A percentile compares a stretch with the other conserved stretches of the same genome.
These are phyloP conservation scores for Struthio camelus DNA, from an alignment of 2,113 vertebrate species.

Conservation along the genomic window DNA sequence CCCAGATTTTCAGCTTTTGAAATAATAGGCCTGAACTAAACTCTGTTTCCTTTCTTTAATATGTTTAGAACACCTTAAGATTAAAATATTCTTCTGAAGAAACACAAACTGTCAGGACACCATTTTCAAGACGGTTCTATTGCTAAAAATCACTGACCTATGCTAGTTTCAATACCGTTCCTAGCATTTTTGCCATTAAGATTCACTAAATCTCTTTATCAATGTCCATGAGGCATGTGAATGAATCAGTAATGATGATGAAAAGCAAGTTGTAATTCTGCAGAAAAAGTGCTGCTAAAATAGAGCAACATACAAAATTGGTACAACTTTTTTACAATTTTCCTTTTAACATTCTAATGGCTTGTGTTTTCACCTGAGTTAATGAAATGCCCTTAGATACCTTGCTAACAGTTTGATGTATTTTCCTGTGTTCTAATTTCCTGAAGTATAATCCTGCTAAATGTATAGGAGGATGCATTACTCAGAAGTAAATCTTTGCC, in stretches of 20 bases:
- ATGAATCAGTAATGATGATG: constrained; percentile 62
- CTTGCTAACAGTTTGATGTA: constrained; percentile 5
- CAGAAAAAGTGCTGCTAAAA: neutral
- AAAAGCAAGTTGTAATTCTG: constrained; percentile 12
- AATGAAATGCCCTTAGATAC: neutral
- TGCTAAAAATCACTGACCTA: neutral
- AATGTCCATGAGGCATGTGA: constrained; percentile 41
- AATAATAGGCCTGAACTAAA: neutral
- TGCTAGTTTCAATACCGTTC: neutral
- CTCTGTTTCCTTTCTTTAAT: neutral
- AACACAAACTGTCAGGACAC: constrained; percentile 1
- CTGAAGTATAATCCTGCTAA: neutral
- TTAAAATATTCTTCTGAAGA: constrained; percentile 18
- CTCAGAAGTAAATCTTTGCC: neutral
- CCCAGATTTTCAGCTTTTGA: neutral
- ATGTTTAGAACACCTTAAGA: neutral
- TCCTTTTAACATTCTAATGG: neutral
- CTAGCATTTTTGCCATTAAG: constrained; percentile 3
- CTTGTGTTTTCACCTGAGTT: constrained; percentile 14
- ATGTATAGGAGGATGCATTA: neutral
- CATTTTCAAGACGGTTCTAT: neutral
- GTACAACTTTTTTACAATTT: neutral
- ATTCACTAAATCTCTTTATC: constrained; percentile 34
- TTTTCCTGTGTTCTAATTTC: neutral
- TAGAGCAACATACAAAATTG: constrained; percentile 23